A percentile compares a stretch with the other conserved stretches of the same genome.
Conservation (phyloP, 1,140 invertebrate species). For the Teleogryllus occipitalis region DNA sequence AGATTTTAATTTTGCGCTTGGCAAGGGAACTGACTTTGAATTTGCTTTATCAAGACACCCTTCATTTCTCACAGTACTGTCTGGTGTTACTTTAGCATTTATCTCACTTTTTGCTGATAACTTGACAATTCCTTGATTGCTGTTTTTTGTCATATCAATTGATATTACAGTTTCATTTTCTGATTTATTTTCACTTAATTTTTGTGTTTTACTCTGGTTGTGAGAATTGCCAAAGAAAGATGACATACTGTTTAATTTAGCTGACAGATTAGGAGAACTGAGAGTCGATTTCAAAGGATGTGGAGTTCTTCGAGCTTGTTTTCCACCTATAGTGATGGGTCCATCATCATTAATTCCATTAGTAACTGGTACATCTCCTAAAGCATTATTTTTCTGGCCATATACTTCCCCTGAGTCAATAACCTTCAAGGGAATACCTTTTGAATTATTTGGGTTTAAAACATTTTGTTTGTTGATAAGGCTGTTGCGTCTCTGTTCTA, state of each 20-base stretch:
- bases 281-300: slow-evolving; percentile 39
- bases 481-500: slow-evolving; percentile 38
- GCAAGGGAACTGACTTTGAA: background rate
- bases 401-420: slow-evolving; percentile 34
- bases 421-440: slow-evolving; percentile 42
- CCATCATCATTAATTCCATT: background rate
- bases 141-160: background rate
- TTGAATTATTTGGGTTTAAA: slow-evolving; percentile 18
- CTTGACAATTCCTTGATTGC: background rate
- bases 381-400: background rate
- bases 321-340: background rate
- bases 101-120: background rate
- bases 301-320: slow-evolving; percentile 26
- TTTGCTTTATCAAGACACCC: background rate
- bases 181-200: background rate
- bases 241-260: slow-evolving; percentile 38
- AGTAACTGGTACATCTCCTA: background rate
- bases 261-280: slow-evolving; percentile 40
- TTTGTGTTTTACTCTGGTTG: background rate
- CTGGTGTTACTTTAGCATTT: background rate
- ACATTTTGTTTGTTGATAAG: slow-evolving; percentile 33
- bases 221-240: slow-evolving; percentile 9
- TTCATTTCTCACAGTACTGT: background rate
- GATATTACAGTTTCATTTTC: background rate
- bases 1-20: slow-evolving; percentile 9